These are phyloP conservation scores for Zygogramma bicolorata DNA, from an alignment of 2,888 invertebrate species.

Conservation along the genomic window DNA sequence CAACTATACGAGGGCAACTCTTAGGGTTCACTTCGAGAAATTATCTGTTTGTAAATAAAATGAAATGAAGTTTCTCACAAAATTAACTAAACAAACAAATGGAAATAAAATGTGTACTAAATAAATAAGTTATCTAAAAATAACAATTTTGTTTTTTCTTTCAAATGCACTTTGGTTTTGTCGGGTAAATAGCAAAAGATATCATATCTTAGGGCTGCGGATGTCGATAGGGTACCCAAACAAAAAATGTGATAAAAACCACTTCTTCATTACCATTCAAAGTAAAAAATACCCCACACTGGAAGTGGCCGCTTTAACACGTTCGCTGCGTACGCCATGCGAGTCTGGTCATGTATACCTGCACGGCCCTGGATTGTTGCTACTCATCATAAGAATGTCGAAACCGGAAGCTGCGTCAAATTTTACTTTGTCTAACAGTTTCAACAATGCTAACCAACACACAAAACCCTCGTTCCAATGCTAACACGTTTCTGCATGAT, in stretches of 20 bases:
- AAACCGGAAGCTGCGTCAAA: too few species aligned
- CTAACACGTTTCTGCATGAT: too few species aligned
- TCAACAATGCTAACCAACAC: too few species aligned
- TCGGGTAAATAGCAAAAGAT: conserved; percentile 63
- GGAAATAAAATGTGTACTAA: conserved; percentile 57
- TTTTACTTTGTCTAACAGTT: too few species aligned
- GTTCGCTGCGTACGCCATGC: background rate
- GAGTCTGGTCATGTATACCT: too few species aligned
- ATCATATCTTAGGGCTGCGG: conserved; percentile 55
- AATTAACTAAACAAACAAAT: conserved; percentile 59
- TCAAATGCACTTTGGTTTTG: conserved; percentile 62
- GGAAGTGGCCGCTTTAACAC: background rate
- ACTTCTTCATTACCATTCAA: conserved; percentile 6
- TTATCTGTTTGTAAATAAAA: conserved; percentile 23
- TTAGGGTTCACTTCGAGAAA: conserved; percentile 13
- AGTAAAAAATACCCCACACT: conserved; percentile 11
- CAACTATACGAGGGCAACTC: conserved; percentile 1
- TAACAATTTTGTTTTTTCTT: conserved; percentile 63
- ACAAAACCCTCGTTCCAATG: too few species aligned
- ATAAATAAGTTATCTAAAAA: conserved; percentile 63
- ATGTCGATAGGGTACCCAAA: conserved; percentile 57
- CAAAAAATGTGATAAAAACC: conserved; percentile 45
- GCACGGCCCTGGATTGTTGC: too few species aligned
- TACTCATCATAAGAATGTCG: too few species aligned
- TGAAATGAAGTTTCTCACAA: conserved; percentile 52